Evolutionary conservation across 2,797 vertebrate genomes (phyloP).

Genomic region (Amniataba percoides): DNA sequence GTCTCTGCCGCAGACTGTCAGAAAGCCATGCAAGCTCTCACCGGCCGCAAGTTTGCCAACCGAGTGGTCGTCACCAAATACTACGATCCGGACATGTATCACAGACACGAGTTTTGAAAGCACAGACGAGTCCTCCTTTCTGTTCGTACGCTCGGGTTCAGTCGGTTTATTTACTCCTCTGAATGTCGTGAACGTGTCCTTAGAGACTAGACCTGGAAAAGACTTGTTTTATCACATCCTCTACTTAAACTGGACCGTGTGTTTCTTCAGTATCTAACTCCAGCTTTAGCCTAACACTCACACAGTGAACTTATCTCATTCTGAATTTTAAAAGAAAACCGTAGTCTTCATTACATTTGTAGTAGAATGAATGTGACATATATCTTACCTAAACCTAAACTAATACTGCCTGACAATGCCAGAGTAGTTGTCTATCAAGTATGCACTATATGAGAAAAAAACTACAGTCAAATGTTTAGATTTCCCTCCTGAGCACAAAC

Average conservation of each 20-base stretch:
- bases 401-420: constrained; percentile 67
- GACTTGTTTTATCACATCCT: constrained; percentile 38
- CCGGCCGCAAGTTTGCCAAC: constrained; percentile 88
- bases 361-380: constrained; percentile 59
- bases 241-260: constrained; percentile 43
- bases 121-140: constrained; percentile 28
- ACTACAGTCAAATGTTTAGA: constrained; percentile 45
- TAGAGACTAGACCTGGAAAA: constrained; percentile 47
- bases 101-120: constrained; percentile 85
- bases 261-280: constrained; percentile 48
- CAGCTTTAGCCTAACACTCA: constrained; percentile 50
- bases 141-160: constrained; percentile 9
- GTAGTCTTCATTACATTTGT: constrained; percentile 47
- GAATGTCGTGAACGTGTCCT: constrained; percentile 44
- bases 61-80: constrained; percentile 88
- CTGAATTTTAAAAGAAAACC: constrained; percentile 23
- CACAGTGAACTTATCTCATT: constrained; percentile 40
- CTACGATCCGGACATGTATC: constrained; percentile 86
- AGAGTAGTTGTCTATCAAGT: constrained; percentile 50
- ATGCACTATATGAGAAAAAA: constrained; percentile 50
- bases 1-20: constrained; percentile 85
- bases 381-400: constrained; percentile 46
- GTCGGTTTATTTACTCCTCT: constrained; percentile 33
- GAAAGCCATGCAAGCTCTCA: constrained; percentile 87
- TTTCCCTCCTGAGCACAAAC: constrained; percentile 64